Evolutionary conservation across 1,140 invertebrate species (phyloP), one percentile per base, ranked within the genome.

Genomic region (Aphaenogaster rudis): DNA sequence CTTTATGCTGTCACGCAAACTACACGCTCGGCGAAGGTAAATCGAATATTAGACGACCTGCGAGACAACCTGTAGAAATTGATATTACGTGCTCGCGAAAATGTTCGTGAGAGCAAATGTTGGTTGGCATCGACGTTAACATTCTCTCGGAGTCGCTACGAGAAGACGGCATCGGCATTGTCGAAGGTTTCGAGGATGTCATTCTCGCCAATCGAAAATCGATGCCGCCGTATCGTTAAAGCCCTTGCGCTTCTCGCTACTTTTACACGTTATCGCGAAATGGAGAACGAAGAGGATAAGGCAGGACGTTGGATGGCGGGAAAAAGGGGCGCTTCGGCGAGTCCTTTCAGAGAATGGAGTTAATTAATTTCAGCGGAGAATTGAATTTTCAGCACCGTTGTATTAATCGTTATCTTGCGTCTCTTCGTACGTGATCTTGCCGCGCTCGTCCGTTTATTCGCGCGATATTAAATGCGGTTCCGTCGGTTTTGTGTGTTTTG

Each of bases 141-240:
- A 54, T 76, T 63, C 54, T 9, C 33, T 45, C 13, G n/a, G 3
- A 67, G n/a, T 80, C 42, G 69, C n/a, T 61, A 39, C 33, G 33
- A 80, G 45, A 66, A 80, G 15, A 11, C 33, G 63, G 61, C 59
- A 79, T 50, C 67, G 66, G 11, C 69, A 59, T 76, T 63, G 54
- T 74, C 69, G 54, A 76, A 50, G 80, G 52, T 82, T 84, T 84
- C 42, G 80, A 74, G 54, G 54, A 84, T 84, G 69, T 76, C 80
- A 45, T 82, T 82, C 67, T 36, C 67, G 67, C 54, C 80, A 84
- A 84, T 84, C 80, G 80, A 84, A 76, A 84, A 84, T 84, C 80
- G 80, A 84, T 84, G 39, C 42, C 33, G 69, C 13, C 45, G 69
- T 84, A 84, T 74, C 80, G 45, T 84, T 84, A 84, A 76, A 50